Evolutionary conservation across 2,797 vertebrate species (phyloP).

Genomic region (Lates japonicus): DNA sequence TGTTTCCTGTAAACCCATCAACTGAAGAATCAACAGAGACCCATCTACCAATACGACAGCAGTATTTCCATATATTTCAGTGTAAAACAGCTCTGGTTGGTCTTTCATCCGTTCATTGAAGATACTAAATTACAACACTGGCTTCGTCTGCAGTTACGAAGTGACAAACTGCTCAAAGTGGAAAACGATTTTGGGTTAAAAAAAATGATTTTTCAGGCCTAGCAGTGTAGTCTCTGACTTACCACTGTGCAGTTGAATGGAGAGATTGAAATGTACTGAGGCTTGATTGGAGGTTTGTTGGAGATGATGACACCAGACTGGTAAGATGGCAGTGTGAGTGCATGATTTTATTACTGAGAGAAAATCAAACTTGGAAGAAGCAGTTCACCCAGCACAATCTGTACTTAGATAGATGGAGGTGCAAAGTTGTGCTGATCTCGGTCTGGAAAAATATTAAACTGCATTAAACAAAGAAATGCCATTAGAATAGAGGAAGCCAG

Average conservation of each 20-base stretch:
- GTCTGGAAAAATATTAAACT: neutral
- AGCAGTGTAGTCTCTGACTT: slow-evolving; percentile 11
- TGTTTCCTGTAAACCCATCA: too few relatives aligned
- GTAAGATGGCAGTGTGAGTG: slow-evolving; percentile 28
- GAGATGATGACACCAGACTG: slow-evolving; percentile 18
- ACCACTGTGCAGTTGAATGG: neutral
- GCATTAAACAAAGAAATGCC: neutral
- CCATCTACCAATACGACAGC: too few relatives aligned
- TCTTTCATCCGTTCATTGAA: too few relatives aligned
- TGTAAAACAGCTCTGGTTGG: too few relatives aligned
- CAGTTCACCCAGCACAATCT: slow-evolving; percentile 27
- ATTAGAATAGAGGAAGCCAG: neutral
- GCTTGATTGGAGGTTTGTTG: slow-evolving; percentile 39
- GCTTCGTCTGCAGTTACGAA: too few relatives aligned
- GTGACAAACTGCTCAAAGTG: too few relatives aligned
- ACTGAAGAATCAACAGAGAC: too few relatives aligned
- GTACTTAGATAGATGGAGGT: neutral
- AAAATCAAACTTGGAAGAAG: slow-evolving; percentile 46
- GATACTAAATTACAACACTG: too few relatives aligned
- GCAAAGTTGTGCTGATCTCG: neutral
- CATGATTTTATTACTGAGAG: slow-evolving; percentile 44
- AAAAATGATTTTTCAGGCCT: too few relatives aligned
- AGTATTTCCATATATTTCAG: too few relatives aligned
- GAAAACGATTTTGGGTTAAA: too few relatives aligned
- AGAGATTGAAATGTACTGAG: slow-evolving; percentile 32